phyloP scores from a whole-genome alignment of 2,888 invertebrate genomes.

The Athetis lepigone region DNA sequence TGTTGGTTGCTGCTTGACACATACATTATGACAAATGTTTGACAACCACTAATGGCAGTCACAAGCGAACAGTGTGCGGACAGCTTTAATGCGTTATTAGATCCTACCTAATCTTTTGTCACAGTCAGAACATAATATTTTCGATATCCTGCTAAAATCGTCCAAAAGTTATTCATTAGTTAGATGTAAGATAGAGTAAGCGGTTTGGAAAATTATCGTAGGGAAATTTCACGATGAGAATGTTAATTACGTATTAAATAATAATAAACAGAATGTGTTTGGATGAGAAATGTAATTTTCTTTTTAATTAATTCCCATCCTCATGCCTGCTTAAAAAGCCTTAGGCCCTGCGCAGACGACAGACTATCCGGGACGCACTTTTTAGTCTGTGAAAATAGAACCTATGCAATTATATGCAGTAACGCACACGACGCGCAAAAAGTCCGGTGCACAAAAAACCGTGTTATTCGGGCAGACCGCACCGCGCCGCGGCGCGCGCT shows the following conservation, averaged over 20 bases:
- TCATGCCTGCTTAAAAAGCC: neutral
- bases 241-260: conserved; percentile 84
- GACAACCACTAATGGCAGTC: neutral
- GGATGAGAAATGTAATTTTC: conserved; percentile 72
- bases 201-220: conserved; percentile 87
- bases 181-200: conserved; percentile 84
- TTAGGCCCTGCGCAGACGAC: too few species aligned
- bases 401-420: too few species aligned
- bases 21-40: neutral
- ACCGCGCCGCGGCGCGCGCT: too few species aligned
- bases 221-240: conserved; percentile 81
- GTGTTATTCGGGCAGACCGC: too few species aligned
- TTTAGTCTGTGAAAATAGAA: too few species aligned
- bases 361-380: too few species aligned
- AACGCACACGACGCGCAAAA: too few species aligned
- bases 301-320: conserved; percentile 35
- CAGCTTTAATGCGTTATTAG: conserved; percentile 39
- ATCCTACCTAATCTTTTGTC: conserved; percentile 48
- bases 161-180: conserved; percentile 83
- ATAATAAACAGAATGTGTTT: conserved; percentile 88
- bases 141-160: conserved; percentile 75
- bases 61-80: conserved; percentile 2
- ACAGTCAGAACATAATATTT: conserved; percentile 55
- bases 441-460: too few species aligned
- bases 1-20: neutral